Base-by-base conservation (phyloP, 2,113 vertebrate species). In the Brevimyrus niger region DNA sequence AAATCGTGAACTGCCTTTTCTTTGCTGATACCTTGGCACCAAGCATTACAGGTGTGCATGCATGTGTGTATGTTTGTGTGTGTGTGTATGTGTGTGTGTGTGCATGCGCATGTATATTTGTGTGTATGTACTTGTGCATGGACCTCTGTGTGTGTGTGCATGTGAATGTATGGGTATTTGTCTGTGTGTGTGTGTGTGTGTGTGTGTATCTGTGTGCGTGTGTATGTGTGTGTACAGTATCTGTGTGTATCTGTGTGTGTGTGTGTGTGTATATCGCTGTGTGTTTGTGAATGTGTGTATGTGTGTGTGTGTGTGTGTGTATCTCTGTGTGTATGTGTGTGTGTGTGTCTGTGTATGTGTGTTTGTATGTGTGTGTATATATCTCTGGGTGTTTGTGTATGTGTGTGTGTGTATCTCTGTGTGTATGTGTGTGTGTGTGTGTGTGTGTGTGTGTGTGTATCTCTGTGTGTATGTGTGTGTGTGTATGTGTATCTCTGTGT, bases 101-200 rank as follows among this genome's bases (percentile, higher is more conserved):
- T 31, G 27, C n/a, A n/a, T n/a, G n/a, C n/a, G n/a, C n/a, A n/a
- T 76, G 31, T 44, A 17, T 51, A 1, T 17, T 13, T 51, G 51
- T 21, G 19, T 55, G 1, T 55, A 0, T 21, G 4, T 47, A 47
- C 8, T 0, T 58, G 21, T 23, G 1, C 23, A 5, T 23, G 4
- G 7, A 1, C 8, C 1, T 23, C 0, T 51, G 1, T 19, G 0
- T 23, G 0, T 58, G 4, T 23, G 23, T 61, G 7, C n/a, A 0
- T 61, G 0, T 58, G 21, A 8, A 21, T 8, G 21, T 58, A 0
- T 23, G 0, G 23, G 0, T 9, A 1, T n/a, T 0, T 58, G 53
- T 7, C 0, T 50, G 0, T 58, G 0, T 58, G 0, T 58, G 0
- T 55, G 17, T 21, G 0, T 55, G 1, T 53, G 1, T 53, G 0